Evolutionary conservation across 2,113 vertebrate genomes (phyloP).

Genomic region (Xiphophorus maculatus): DNA sequence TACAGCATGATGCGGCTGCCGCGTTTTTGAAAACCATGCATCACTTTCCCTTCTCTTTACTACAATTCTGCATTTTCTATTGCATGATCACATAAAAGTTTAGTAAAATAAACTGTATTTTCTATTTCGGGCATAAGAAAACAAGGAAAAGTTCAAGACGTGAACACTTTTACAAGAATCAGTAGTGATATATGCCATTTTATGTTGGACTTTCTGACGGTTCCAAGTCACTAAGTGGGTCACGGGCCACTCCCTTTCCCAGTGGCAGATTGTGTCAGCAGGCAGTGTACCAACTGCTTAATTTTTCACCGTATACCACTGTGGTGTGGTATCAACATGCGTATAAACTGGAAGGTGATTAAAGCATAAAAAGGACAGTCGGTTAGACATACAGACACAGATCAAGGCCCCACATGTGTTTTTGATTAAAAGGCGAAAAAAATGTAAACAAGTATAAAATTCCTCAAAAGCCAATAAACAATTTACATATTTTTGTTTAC

Average conservation of each 20-base stretch:
- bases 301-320: constrained; percentile 64
- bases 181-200: not conserved
- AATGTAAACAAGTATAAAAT: constrained; percentile 46
- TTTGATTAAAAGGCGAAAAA: constrained; percentile 35
- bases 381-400: not conserved
- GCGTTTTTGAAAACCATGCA: too few species aligned
- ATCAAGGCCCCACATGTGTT: constrained; percentile 17
- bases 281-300: constrained; percentile 61
- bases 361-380: constrained; percentile 60
- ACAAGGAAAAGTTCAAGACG: too few species aligned
- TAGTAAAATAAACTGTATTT: too few species aligned
- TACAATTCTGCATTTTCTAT: too few species aligned
- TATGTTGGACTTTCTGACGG: constrained; percentile 8
- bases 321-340: constrained; percentile 65
- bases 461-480: constrained; percentile 47
- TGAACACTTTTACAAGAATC: too few species aligned
- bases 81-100: too few species aligned
- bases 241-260: constrained; percentile 58
- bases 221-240: constrained; percentile 65
- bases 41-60: too few species aligned
- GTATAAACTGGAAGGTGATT: constrained; percentile 62
- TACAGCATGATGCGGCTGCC: too few species aligned
- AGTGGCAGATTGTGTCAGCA: constrained; percentile 67
- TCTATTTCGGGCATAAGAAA: too few species aligned
- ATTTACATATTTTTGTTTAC: constrained; percentile 29